Evolutionary conservation across 2,888 invertebrate genomes (phyloP), one percentile per base, ranked within the genome.

Genomic region (Lepidonotus clava): DNA sequence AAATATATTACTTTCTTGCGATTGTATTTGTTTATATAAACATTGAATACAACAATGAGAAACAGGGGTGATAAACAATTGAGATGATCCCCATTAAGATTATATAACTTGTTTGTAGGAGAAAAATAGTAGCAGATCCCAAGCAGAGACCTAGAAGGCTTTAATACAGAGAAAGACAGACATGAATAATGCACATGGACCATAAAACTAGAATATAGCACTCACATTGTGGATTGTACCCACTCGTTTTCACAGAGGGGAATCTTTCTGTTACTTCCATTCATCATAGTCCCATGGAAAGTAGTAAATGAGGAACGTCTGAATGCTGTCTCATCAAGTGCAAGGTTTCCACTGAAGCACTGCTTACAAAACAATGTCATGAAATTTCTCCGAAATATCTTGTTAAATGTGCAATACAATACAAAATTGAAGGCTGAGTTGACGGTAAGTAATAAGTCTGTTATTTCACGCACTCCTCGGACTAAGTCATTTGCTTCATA

Each of bases 401-500:
- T 87, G 67, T 88, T 87, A 66, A 87, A 87, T 14, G 88, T 88
- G 28, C 87, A 88, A 67, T 88, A 88, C 36, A 88, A 66, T 8
- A 88, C 71, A 66, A 88, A 88, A 53, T 88, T 88, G 24, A 88
- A 86, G 21, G 87, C 88, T n/a, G 87, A 87, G 86, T 88, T 88
- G 56, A 88, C 84, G 14, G 89, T 87, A 40, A 90, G 86, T 53
- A 90, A 86, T 6, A 89, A 83, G 84, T 90, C 90, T 0, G 88
- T 88, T 76, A 91, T 89, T 87, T 91, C 91, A 21, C 91, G 90
- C 1, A 91, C 85, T 5, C 89, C 90, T 6, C 88, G 87, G n/a
- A 90, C 85, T 24, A 88, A 76, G 66, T 71, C 88, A 80, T 87
- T 84, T 36, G 87, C 89, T n/a, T 89, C 90, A 67, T 88, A 89